Evolutionary conservation across 2,888 invertebrate genomes (phyloP), one percentile per base, ranked within the genome.

Genomic region (Eristalis arbustorum): DNA sequence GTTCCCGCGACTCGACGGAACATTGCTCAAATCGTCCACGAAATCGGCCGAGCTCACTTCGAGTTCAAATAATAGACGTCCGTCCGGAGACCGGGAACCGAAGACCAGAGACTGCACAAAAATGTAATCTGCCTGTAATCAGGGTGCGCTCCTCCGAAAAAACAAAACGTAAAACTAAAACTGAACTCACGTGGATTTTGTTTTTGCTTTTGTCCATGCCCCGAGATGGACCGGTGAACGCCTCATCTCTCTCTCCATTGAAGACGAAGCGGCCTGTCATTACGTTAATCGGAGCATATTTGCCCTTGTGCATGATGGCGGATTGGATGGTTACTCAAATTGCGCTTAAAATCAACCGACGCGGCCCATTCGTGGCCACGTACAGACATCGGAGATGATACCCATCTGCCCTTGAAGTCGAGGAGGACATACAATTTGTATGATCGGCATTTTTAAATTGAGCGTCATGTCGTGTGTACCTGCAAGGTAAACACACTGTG

Each of bases 201-300:
- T 49, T 49, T 49, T 72, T 66, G 63, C 28, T 62, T 63, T 31
- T 63, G 49, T 64, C 42, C 75, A 75, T 75, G 74, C 40, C 71
- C 71, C 63, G 61, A 80, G 72, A 84, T 80, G 75, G 67, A 81
- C 76, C 76, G 42, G 57, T 85, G 77, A 64, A 64, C 64, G 83
- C 37, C 62, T 56, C 75, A 18, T 42, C 64, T 74, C 74, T 74
- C 74, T 61, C 59, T 71, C 79, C 80, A 57, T 62, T 76, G 76
- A 73, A 66, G 71, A 69, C 62, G 78, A 63, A 80, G 89, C 91
- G 91, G 90, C 91, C 90, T 91, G 91, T 91, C 90, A 91, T 91
- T 91, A 91, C 89, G 89, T 88, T 91, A 91, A 91, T 91, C 90
- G 91, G 90, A 90, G 89, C 90, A 89, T 91, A 91, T 90, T 90